Conservation (phyloP, 2,797 vertebrate species). For the Chromis chromis region DNA sequence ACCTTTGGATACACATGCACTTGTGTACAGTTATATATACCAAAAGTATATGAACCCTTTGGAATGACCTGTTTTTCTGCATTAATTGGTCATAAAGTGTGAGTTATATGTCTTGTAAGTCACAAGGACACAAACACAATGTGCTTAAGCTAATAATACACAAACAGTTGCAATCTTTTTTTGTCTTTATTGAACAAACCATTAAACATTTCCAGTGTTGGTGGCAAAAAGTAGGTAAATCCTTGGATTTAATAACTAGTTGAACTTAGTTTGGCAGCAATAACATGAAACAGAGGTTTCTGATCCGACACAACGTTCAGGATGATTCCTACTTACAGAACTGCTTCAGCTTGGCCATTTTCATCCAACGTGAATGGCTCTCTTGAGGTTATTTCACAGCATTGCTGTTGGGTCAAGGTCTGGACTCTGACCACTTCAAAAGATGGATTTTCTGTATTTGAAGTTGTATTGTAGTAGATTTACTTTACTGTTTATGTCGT, state of each 20-base stretch:
- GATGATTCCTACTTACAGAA: not conserved
- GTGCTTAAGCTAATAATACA: not conserved
- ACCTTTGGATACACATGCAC: conserved; percentile 29
- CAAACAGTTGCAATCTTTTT: not conserved
- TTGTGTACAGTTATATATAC: conserved; percentile 5
- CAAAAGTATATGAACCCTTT: not conserved
- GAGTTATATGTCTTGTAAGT: not conserved
- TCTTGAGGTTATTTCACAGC: not conserved
- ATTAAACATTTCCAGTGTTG: not conserved
- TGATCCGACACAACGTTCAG: not conserved
- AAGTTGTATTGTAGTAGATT: not conserved
- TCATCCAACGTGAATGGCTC: not conserved
- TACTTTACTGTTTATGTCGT: not conserved
- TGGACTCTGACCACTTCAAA: not conserved
- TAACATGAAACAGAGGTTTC: not conserved
- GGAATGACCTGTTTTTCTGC: conserved; percentile 4
- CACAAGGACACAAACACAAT: conserved; percentile 9
- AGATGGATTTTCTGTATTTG: not conserved
- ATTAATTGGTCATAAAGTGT: not conserved
- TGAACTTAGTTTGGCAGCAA: not conserved
- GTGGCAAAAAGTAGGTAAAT: not conserved
- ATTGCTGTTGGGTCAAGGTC: not conserved
- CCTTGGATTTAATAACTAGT: not conserved
- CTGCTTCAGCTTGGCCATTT: not conserved
- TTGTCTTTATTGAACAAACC: not conserved